These are phyloP conservation scores for Rhagophthalmus giganteus DNA, from an alignment of 2,888 invertebrate genomes.

Conservation along the genomic window DNA sequence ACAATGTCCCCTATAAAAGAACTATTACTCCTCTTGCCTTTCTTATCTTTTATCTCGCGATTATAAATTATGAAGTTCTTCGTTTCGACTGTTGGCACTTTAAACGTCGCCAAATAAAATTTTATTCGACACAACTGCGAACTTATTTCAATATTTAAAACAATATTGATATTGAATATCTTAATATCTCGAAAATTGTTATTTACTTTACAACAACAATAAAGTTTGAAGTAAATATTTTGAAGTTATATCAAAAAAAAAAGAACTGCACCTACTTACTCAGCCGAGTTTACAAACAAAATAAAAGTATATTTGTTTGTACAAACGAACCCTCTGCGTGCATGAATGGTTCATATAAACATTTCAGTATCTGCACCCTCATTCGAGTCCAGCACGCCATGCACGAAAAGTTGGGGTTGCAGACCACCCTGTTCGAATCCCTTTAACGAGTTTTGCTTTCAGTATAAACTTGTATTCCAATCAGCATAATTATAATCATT, in stretches of 20 bases:
- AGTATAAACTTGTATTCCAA: conserved; percentile 14
- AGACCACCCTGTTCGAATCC: conserved; percentile 20
- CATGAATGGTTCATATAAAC: conserved; percentile 33
- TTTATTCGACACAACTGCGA: no score
- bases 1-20: no score
- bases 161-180: not conserved
- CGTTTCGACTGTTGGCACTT: no score
- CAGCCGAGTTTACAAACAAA: conserved; percentile 27
- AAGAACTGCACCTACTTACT: not conserved
- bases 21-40: no score
- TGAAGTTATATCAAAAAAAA: conserved; percentile 8
- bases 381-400: conserved; percentile 22
- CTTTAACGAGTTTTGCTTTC: conserved; percentile 22
- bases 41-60: no score
- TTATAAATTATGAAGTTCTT: no score
- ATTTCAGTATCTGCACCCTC: conserved; percentile 31
- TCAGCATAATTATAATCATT: conserved; percentile 13
- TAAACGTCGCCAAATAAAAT: no score
- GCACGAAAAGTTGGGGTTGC: conserved; percentile 17
- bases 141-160: not conserved
- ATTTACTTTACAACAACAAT: conserved; percentile 6
- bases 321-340: conserved; percentile 31
- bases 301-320: conserved; percentile 33
- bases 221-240: conserved; percentile 8
- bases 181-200: not conserved